Evolutionary conservation across 2,797 vertebrate genomes (phyloP), one percentile per base, ranked within the genome.

Genomic region (Coendou prehensilis): DNA sequence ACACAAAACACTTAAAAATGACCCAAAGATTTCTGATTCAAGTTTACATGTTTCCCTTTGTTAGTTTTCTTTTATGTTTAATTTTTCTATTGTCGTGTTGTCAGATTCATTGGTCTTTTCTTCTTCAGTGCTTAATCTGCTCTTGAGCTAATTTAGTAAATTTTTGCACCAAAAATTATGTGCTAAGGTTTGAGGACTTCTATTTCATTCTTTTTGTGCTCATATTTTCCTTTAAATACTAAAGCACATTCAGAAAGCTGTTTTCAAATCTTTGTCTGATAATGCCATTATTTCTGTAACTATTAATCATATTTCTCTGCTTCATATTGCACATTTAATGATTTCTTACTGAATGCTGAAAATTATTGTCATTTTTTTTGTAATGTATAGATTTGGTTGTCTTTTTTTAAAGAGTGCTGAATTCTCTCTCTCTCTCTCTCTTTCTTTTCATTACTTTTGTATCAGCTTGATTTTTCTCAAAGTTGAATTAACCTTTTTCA

Each of bases 201-300:
- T 14, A 28, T 8, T 54, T 64, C 91, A 45, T 87, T 89, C 20
- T 87, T 33, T 71, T 50, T 75, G 45, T 45, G 4, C n/a, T 83
- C 18, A 45, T 78, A 59, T 33, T 91, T 73, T 89, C 4, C 9
- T 83, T 75, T 88, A 81, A 57, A 64, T 80, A 86, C 17, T 82
- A 45, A 84, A 69, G 7, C 63, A n/a, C 41, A 87, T 87, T 94
- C 37, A 92, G 20, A 82, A 91, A 61, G 4, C 1, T 50, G 1
- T 82, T 93, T 93, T 64, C 69, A 84, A n/a, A 11, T 76, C 67
- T 71, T 59, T 94, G 22, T 73, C 59, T 82, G 37, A 50, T 57
- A 84, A 78, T 82, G 76, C 10, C 9, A 61, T 73, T 13, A 75
- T 80, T 86, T 59, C 20, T 45, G 2, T 63, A 79, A 82, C 59